Evolutionary conservation across 2,113 vertebrate genomes (phyloP), one percentile per base, ranked within the genome.

Genomic region (Brachypteracias leptosomus): DNA sequence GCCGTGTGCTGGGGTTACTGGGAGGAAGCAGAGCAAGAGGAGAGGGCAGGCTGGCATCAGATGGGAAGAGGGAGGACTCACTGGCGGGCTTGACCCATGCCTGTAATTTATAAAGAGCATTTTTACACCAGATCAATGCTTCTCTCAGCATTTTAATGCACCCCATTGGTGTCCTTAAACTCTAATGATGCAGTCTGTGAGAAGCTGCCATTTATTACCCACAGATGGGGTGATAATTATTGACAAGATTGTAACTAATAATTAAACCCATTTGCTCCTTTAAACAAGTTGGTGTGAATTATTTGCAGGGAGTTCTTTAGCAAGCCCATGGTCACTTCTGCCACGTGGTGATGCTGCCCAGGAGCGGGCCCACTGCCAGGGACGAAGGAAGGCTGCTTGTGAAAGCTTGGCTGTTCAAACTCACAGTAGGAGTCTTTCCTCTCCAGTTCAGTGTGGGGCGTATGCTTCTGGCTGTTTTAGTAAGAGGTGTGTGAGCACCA

Each of bases 51-150:
- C 54, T 88, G 93, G 89, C 87, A 83, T 73, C 70, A 59, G 26
- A 62, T 31, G 62, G 74, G 29, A 77, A 93, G 93, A 97, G 89
- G 82, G 67, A 96, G 74, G 86, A 78, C 71, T 82, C 85, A 75
- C 52, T 70, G 77, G 65, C 2, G 16, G 89, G 85, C 83, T 95
- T 96, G 95, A 97, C 96, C 93, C 44, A 4, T 91, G 91, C 85
- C 86, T 97, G 94, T 89, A 81, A 96, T 95, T 98, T 98, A 97
- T 98, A 98, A 98, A 98, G 98, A 98, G 98, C 97, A 98, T 98
- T 98, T 98, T 98, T 98, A 95, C 98, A 98, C 98, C 98, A 98
- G 98, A 99, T 99, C 98, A 98, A 99, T 99, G 98, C 98, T 98
- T 98, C 98, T 97, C 98, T 98, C 98, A 98, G 98, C 98, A 98